These are phyloP conservation scores for Stenotaenia linearis DNA, from an alignment of 2,888 invertebrate species.

Conservation along the genomic window DNA sequence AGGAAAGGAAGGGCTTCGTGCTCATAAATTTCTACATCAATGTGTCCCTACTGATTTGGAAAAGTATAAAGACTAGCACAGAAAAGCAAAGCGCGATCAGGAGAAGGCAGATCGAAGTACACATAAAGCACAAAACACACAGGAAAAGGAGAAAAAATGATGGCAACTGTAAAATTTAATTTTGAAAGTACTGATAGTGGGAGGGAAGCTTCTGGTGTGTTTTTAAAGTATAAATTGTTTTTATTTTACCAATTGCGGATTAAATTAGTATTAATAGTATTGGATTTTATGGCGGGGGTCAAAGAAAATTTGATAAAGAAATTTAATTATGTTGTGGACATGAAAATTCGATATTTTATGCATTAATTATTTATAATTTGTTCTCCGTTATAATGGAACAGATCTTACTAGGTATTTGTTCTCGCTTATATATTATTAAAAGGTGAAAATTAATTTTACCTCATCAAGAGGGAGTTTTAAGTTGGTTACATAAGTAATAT, in stretches of 20 bases:
- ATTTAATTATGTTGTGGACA: not conserved
- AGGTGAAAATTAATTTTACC: not conserved
- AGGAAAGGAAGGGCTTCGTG: not conserved
- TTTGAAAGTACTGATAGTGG: not conserved
- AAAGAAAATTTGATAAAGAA: not conserved
- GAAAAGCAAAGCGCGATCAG: constrained; percentile 2
- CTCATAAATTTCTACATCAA: constrained; percentile 16
- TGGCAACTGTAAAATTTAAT: constrained; percentile 10
- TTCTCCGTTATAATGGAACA: not conserved
- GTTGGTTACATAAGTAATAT: too few species aligned
- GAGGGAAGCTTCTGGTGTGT: too few species aligned
- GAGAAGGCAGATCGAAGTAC: constrained; percentile 11
- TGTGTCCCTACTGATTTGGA: constrained; percentile 18
- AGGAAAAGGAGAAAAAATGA: not conserved
- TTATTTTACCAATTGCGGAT: too few species aligned
- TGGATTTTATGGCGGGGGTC: not conserved
- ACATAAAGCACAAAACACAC: constrained; percentile 21
- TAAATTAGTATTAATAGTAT: too few species aligned
- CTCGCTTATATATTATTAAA: not conserved
- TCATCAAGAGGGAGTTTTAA: too few species aligned
- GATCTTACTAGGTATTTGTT: not conserved
- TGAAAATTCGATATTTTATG: not conserved
- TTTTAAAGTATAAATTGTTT: not conserved
- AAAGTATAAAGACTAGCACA: constrained; percentile 1
- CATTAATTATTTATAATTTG: not conserved